Percentiles rank a stretch among this genome's conserved stretches.
Evolutionary conservation across 2,888 invertebrate species (phyloP).

Genomic region (Orthosia gracilis): DNA sequence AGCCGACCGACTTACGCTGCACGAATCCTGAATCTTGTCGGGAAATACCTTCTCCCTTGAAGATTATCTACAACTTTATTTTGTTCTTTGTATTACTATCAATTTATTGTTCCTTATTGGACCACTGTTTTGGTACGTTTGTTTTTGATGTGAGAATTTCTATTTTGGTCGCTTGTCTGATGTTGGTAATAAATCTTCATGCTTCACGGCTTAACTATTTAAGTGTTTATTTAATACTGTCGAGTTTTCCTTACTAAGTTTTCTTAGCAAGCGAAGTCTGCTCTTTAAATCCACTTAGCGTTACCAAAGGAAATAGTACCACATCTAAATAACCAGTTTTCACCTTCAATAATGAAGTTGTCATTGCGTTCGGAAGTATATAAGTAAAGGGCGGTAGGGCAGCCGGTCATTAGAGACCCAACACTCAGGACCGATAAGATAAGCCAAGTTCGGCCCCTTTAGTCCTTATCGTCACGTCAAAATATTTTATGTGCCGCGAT

Average conservation of each 20-base stretch:
- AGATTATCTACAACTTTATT: conserved; percentile 69
- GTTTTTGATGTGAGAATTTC: conserved; percentile 37
- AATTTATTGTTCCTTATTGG: conserved; percentile 65
- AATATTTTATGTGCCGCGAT: conserved; percentile 88
- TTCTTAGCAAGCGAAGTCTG: neutral
- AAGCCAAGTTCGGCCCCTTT: conserved; percentile 81
- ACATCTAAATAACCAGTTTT: conserved; percentile 48
- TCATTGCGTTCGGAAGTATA: conserved; percentile 77
- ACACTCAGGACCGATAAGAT: conserved; percentile 86
- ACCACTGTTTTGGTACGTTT: conserved; percentile 41
- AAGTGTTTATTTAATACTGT: neutral
- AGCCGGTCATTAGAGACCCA: conserved; percentile 85
- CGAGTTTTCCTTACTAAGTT: neutral
- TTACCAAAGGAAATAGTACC: conserved; percentile 15
- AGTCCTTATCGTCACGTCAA: conserved; percentile 86
- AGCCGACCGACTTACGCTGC: conserved; percentile 84
- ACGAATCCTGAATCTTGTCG: conserved; percentile 68
- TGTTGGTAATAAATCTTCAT: conserved; percentile 12
- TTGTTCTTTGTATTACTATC: conserved; percentile 65
- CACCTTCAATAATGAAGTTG: conserved; percentile 80
- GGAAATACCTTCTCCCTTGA: conserved; percentile 68
- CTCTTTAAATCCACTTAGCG: conserved; percentile 11
- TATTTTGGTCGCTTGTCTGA: conserved; percentile 20
- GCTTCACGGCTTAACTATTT: neutral
- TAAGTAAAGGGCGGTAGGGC: conserved; percentile 71